These are phyloP conservation scores for Lindbergichthys nudifrons DNA, from an alignment of 2,797 vertebrate genomes.

Conservation along the genomic window DNA sequence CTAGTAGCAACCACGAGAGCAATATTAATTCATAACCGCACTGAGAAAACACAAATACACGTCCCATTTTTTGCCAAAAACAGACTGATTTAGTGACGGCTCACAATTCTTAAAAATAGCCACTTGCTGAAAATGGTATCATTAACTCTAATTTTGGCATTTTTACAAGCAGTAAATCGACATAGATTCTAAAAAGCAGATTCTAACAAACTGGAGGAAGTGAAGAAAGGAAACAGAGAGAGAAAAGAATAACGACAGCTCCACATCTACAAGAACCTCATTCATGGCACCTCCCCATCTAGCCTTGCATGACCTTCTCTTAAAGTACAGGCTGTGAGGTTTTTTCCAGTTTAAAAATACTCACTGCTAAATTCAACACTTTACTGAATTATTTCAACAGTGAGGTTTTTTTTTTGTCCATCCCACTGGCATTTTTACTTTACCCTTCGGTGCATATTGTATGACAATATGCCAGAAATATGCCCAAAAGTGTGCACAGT, in stretches of 20 bases:
- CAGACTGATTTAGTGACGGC: slow-evolving; percentile 13
- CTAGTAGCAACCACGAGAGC: slow-evolving; percentile 50
- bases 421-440: slow-evolving; percentile 65
- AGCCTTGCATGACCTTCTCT: slow-evolving; percentile 88
- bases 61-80: slow-evolving; percentile 48
- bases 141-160: slow-evolving; percentile 4
- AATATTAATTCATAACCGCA: slow-evolving; percentile 65
- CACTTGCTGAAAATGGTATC: slow-evolving; percentile 1
- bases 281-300: slow-evolving; percentile 87
- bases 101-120: slow-evolving; percentile 18
- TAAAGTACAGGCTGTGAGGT: slow-evolving; percentile 88
- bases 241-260: slow-evolving; percentile 60
- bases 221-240: slow-evolving; percentile 50
- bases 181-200: slow-evolving; percentile 15
- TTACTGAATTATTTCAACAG: slow-evolving; percentile 74
- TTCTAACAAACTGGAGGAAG: slow-evolving; percentile 49
- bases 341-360: slow-evolving; percentile 83
- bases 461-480: slow-evolving; percentile 59
- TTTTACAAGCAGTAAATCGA: slow-evolving; percentile 6
- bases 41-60: slow-evolving; percentile 47
- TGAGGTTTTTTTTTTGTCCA: slow-evolving; percentile 34
- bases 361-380: slow-evolving; percentile 80
- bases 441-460: slow-evolving; percentile 54
- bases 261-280: slow-evolving; percentile 81
- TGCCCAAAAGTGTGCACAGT: slow-evolving; percentile 57